These are phyloP conservation scores for Lasioglossum pauxillum DNA, from an alignment of 2,888 invertebrate species.

Conservation along the genomic window DNA sequence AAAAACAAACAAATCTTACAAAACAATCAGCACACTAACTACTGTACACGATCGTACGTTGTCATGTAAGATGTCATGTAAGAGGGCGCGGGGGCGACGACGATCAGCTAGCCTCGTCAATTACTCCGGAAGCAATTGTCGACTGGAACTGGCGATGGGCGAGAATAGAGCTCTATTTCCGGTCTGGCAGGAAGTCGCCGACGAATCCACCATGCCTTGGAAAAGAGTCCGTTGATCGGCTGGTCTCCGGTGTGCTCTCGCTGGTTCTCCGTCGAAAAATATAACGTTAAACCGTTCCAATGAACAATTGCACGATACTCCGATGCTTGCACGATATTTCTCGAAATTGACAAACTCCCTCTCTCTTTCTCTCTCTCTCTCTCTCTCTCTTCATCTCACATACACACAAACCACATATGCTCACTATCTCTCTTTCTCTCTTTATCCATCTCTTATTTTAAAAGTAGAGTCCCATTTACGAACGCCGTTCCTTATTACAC, in stretches of 20 bases:
- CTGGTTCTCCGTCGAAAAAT: neutral
- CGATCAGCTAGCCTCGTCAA: constrained; percentile 22
- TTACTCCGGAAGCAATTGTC: constrained; percentile 42
- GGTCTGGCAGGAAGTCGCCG: neutral
- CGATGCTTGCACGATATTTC: neutral
- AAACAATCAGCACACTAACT: constrained; percentile 77
- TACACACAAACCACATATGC: neutral
- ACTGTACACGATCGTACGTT: constrained; percentile 74
- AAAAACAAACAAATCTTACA: constrained; percentile 79
- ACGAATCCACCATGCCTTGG: neutral
- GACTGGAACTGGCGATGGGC: constrained; percentile 19
- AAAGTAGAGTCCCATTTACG: constrained; percentile 22
- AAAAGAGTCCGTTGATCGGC: neutral
- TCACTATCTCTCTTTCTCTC: neutral
- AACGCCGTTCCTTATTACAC: constrained; percentile 41
- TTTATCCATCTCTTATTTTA: constrained; percentile 6
- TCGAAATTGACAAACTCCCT: constrained; percentile 4
- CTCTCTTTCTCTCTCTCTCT: no score
- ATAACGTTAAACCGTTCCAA: constrained; percentile 14
- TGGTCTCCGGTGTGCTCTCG: neutral
- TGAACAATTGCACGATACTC: constrained; percentile 5
- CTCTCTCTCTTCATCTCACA: neutral
- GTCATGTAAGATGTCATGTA: constrained; percentile 39
- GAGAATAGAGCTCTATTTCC: constrained; percentile 4
- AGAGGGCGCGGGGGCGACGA: constrained; percentile 20